Evolutionary conservation across 1,140 invertebrate genomes (phyloP).

Genomic region (Nebria ingens): DNA sequence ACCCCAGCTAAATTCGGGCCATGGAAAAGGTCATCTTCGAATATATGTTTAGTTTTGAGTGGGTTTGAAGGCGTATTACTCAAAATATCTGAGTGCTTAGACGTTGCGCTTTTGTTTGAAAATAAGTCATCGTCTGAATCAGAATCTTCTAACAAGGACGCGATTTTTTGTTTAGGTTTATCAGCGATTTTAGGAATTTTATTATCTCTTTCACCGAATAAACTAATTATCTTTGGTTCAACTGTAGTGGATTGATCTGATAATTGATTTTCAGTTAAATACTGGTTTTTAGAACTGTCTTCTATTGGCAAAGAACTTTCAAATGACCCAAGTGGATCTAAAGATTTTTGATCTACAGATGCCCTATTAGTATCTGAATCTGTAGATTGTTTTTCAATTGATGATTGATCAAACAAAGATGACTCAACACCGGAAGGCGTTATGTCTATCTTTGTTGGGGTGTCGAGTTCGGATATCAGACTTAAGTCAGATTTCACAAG

Average conservation of each 20-base stretch:
- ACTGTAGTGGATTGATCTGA: neutral
- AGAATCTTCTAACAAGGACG: neutral
- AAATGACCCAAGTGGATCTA: neutral
- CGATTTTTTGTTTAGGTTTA: neutral
- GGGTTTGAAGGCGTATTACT: neutral
- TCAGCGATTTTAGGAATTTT: neutral
- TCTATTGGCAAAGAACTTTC: neutral
- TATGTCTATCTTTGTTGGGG: neutral
- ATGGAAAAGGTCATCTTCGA: neutral
- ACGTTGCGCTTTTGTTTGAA: neutral
- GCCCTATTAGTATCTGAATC: neutral
- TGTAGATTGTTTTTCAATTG: neutral
- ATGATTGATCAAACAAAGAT: neutral
- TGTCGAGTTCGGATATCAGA: neutral
- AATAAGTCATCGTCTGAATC: constrained; percentile 6
- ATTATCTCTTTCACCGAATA: neutral
- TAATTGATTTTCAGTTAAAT: no score
- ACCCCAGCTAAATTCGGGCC: constrained; percentile 14
- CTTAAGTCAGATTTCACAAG: neutral
- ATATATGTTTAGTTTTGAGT: neutral
- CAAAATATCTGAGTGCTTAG: neutral
- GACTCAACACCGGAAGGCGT: neutral
- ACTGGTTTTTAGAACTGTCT: no score
- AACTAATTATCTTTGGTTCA: neutral
- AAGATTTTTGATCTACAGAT: neutral